These are phyloP conservation scores for Passer domesticus DNA, from an alignment of 2,113 vertebrate species.

Conservation along the genomic window DNA sequence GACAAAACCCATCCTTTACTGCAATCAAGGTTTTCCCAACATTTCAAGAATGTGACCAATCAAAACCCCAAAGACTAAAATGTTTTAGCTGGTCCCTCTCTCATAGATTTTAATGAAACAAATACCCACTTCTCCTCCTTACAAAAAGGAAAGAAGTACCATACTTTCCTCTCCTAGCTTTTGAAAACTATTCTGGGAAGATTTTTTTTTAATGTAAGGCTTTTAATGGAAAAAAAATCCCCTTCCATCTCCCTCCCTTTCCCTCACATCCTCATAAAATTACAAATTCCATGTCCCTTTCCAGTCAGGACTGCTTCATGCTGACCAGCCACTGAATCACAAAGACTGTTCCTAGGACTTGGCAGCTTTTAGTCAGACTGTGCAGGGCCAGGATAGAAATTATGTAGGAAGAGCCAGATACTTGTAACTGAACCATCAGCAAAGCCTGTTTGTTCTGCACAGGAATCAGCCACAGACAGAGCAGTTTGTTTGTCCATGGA, in stretches of 20 bases:
- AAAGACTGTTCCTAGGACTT: neutral
- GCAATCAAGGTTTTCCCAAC: neutral
- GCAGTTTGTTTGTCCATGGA: neutral
- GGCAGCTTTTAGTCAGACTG: neutral
- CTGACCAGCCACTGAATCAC: neutral
- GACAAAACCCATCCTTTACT: neutral
- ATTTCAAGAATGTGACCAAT: neutral
- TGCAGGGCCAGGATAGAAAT: neutral
- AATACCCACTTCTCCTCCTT: neutral
- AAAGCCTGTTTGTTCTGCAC: neutral
- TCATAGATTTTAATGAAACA: neutral
- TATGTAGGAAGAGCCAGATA: neutral
- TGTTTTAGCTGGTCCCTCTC: neutral
- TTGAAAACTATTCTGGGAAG: neutral
- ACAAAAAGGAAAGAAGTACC: neutral
- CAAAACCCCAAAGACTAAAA: neutral
- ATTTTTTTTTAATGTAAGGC: neutral
- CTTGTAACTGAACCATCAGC: neutral
- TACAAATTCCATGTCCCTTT: neutral
- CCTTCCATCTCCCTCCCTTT: neutral
- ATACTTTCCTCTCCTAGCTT: neutral
- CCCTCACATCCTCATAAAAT: neutral
- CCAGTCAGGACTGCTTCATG: neutral
- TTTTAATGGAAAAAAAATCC: neutral
- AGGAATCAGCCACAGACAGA: neutral